Base-by-base conservation (phyloP, 23 tunicate genomes). In the Phallusia fumigata region DNA sequence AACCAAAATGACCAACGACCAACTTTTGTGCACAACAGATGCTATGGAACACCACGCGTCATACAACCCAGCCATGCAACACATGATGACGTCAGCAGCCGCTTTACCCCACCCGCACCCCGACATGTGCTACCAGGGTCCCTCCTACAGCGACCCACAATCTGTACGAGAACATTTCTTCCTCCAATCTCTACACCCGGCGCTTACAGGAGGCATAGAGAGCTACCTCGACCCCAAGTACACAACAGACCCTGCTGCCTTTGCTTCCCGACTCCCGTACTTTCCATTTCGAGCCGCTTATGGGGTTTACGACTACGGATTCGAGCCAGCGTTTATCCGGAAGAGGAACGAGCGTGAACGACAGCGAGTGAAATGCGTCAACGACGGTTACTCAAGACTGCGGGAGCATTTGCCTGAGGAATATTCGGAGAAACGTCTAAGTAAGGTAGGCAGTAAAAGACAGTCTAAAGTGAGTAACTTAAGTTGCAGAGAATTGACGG, bases 241-340 rank as follows among this genome's bases (percentile, higher is more conserved):
- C 85, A 82, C 90, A 21, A 51, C 88, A 0, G 90, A 92, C 73
- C 97, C 97, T 0, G 79, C 97, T 21, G 86, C 97, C 24, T 92
- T 92, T 74, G 88, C 97, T 11, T 91, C 96, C 36, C 64, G 97
- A 5, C 73, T 92, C 28, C 91, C 97, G 35, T 92, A 87, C 58
- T 52, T 92, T 2, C 97, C 91, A 22, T 92, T 92, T 35, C 87
- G 85, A 24, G 88, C 88, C 3, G 86, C 87, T 74, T 92, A 92
- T 78, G 91, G 91, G 0, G 83, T 92, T 88, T 92, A 84, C 73
- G 93, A 93, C 49, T 87, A 85, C 79, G 90, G 97, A 19, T 88
- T 93, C 80, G 92, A 88, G 76, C 98, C 98, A 8, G 94, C 98
- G 76, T 94, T 94, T 65, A 87, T 94, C n/a, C 84, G 98, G 0